Base-by-base conservation (phyloP, 37 sponge, comb jelly and placozoan genomes). In the Bolinopsis microptera region DNA sequence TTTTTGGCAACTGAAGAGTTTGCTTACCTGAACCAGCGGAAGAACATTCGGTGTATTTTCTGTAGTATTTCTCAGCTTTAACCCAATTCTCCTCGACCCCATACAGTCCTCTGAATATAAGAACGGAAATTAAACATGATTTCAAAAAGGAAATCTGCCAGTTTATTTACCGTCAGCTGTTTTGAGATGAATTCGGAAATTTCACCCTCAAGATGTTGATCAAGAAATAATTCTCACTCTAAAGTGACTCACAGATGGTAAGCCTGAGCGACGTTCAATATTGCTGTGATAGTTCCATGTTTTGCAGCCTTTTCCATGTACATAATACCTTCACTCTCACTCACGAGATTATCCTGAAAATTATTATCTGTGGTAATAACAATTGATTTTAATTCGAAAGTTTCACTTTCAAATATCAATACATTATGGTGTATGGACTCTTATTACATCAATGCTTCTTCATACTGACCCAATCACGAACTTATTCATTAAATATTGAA, bases 11-110 rank as follows among this genome's bases (percentile, higher is more conserved):
- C n/a, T n/a, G n/a, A n/a, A n/a, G n/a, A n/a, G n/a, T n/a, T 48
- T 48, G 13, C 61, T 18, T 48, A 77, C 80, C 80, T 77, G 90
- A 28, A 13, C 38, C 24, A 16, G 90, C 32, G 1, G 90, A 39
- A 3, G 90, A 41, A 41, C 90, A 41, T 3, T 86, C 90, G 21
- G 61, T 24, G 39, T 86, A 86, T n/a, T 39, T 41, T 27, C 41
- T 39, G 61, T 86, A 86, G 61, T 86, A 86, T 48, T 86, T 86
- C 90, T 86, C 90, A 1, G 90, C 41, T 40, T 86, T 86, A 13
- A 26, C 61, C 90, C 90, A 86, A 28, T 86, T 30, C 36, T 34
- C 39, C 27, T 0, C 26, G 8, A 86, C 90, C 25, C 24, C 41
- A 30, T 86, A 86, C 22, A 24, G 36, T 24, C 90, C 90, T 30